Evolutionary conservation across 2,888 invertebrate species (phyloP).

Genomic region (Bunonema sp.): DNA sequence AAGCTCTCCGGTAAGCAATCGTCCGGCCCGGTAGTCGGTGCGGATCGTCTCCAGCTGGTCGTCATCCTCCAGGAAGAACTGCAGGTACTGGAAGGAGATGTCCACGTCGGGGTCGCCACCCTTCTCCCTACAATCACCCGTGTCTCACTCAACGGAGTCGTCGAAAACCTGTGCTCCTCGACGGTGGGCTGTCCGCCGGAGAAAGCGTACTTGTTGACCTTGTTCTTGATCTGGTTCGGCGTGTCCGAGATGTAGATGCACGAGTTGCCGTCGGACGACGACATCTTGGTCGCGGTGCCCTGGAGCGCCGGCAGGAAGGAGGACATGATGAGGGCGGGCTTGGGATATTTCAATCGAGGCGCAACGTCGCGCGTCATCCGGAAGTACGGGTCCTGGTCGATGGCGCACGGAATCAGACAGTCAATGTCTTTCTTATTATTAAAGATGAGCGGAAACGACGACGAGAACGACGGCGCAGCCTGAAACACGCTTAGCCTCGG

Average conservation of each 20-base stretch:
- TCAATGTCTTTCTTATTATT: constrained; percentile 59
- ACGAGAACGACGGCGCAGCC: constrained; percentile 64
- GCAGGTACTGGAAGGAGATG: constrained; percentile 79
- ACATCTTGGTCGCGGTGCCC: constrained; percentile 95
- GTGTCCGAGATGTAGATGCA: constrained; percentile 89
- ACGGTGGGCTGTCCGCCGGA: constrained; percentile 83
- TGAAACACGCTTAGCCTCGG: too few species aligned
- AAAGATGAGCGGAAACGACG: constrained; percentile 45
- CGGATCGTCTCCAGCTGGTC: constrained; percentile 62
- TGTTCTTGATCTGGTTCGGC: constrained; percentile 82
- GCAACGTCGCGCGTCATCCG: constrained; percentile 97
- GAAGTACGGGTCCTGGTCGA: constrained; percentile 99
- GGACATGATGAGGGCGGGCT: constrained; percentile 68
- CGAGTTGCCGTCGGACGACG: constrained; percentile 78
- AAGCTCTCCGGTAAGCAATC: constrained; percentile 77
- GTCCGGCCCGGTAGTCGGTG: constrained; percentile 67
- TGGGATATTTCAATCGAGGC: constrained; percentile 67
- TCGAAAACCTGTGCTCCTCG: constrained; percentile 79
- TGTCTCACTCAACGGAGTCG: too few species aligned
- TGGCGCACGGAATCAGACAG: constrained; percentile 86
- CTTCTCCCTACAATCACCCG: too few species aligned
- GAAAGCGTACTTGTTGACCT: constrained; percentile 87
- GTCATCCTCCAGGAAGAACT: constrained; percentile 87
- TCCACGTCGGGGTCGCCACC: constrained; percentile 94
- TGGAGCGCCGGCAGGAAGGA: constrained; percentile 82